phyloP scores from a whole-genome alignment of 2,113 vertebrate species.

The Dasyurus viverrinus region DNA sequence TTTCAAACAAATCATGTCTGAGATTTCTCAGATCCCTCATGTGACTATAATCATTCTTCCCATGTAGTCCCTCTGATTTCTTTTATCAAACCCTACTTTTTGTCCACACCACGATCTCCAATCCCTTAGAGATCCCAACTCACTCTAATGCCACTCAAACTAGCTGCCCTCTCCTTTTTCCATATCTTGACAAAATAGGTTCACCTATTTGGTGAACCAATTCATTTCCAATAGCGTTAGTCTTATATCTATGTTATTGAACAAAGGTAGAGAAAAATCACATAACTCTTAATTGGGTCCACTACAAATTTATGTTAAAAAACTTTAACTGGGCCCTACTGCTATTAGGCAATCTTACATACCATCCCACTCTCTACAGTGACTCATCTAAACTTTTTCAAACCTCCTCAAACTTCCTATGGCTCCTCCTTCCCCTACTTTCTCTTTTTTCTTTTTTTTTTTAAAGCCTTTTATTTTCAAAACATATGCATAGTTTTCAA shows the following conservation, averaged over 20 bases:
- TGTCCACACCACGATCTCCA: background rate
- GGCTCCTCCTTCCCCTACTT: background rate
- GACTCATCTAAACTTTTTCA: background rate
- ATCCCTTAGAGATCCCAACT: background rate
- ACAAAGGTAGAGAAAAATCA: background rate
- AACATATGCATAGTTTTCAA: no score
- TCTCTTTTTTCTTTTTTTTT: no score
- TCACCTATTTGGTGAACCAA: background rate
- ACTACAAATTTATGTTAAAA: background rate
- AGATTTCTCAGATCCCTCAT: background rate
- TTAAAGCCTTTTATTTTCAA: no score
- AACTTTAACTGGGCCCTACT: background rate
- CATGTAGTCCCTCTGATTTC: background rate
- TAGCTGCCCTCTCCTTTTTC: background rate
- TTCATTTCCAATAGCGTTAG: background rate
- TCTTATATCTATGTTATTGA: background rate
- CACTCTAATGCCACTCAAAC: background rate
- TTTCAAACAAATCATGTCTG: background rate
- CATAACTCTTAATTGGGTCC: background rate
- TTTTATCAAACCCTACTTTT: background rate
- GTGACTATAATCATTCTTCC: background rate
- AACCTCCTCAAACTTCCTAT: background rate
- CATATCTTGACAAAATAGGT: background rate
- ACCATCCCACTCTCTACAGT: background rate
- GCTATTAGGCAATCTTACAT: background rate